Evolutionary conservation across 2,888 invertebrate species (phyloP).

Genomic region (Euplexia lucipara): DNA sequence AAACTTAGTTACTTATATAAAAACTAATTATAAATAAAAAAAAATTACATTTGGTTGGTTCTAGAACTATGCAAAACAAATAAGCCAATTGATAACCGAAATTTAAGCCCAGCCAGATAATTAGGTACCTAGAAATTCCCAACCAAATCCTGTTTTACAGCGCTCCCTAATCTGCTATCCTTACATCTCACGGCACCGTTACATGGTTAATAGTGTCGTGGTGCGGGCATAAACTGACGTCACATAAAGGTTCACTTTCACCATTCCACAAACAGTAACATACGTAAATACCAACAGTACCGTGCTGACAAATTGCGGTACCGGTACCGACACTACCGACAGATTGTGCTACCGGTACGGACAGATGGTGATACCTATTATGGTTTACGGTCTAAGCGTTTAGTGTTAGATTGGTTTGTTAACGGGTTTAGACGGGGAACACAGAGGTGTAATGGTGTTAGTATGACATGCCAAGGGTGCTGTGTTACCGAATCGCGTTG

Average conservation of each 20-base stretch:
- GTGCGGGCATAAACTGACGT: conserved; percentile 77
- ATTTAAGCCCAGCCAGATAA: not conserved
- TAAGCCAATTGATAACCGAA: too few species aligned
- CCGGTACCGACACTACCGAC: conserved; percentile 8
- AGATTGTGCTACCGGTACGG: conserved; percentile 17
- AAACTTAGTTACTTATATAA: too few species aligned
- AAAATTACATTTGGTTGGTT: too few species aligned
- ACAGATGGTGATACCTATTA: conserved; percentile 43
- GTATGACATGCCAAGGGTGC: not conserved
- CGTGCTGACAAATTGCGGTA: conserved; percentile 48
- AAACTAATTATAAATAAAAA: too few species aligned
- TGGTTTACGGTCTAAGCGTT: conserved; percentile 47
- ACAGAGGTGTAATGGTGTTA: not conserved
- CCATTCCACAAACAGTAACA: conserved; percentile 70
- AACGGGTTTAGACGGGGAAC: not conserved
- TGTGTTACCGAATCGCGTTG: not conserved
- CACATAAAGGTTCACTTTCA: conserved; percentile 83
- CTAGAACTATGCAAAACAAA: too few species aligned
- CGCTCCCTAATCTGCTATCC: conserved; percentile 62
- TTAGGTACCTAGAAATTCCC: too few species aligned
- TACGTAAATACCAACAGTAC: conserved; percentile 63
- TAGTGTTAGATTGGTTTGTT: conserved; percentile 46
- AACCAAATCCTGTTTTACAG: not conserved
- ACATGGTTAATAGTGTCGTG: conserved; percentile 77
- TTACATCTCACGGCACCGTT: conserved; percentile 73